A percentile compares a stretch with the other conserved stretches of the same genome.
Evolutionary conservation across 2,888 invertebrate species (phyloP).

Genomic region (Aethes cnicana): DNA sequence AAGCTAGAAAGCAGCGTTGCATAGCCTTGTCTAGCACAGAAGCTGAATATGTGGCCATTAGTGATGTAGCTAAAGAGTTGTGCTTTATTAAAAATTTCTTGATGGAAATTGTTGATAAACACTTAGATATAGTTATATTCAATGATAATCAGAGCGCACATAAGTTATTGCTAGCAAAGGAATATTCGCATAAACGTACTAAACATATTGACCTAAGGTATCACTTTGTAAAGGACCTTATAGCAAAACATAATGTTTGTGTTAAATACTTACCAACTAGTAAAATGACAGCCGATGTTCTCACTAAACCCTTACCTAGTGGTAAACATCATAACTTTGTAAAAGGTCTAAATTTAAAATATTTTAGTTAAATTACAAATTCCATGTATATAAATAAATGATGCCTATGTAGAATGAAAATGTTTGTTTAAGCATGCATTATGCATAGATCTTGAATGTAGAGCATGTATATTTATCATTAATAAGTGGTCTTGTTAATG

Average conservation of each 20-base stretch:
- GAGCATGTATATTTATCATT: too few relatives aligned
- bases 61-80: not conserved
- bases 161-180: not conserved
- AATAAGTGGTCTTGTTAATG: too few relatives aligned
- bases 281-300: not conserved
- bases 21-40: not conserved
- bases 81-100: not conserved
- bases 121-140: not conserved
- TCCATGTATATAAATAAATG: too few relatives aligned
- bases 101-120: not conserved
- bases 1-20: constrained; percentile 2
- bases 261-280: not conserved
- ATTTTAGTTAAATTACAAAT: too few relatives aligned
- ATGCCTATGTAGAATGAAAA: too few relatives aligned
- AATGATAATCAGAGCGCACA: not conserved
- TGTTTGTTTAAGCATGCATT: too few relatives aligned
- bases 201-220: not conserved
- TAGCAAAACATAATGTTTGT: not conserved
- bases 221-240: not conserved
- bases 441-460: too few relatives aligned
- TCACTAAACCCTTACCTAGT: too few relatives aligned
- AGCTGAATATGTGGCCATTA: not conserved
- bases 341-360: too few relatives aligned
- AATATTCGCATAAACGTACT: not conserved
- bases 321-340: too few relatives aligned